Evolutionary conservation across 2,797 vertebrate genomes (phyloP), one percentile per base, ranked within the genome.

Genomic region (Gymnoscopelus microlampas): DNA sequence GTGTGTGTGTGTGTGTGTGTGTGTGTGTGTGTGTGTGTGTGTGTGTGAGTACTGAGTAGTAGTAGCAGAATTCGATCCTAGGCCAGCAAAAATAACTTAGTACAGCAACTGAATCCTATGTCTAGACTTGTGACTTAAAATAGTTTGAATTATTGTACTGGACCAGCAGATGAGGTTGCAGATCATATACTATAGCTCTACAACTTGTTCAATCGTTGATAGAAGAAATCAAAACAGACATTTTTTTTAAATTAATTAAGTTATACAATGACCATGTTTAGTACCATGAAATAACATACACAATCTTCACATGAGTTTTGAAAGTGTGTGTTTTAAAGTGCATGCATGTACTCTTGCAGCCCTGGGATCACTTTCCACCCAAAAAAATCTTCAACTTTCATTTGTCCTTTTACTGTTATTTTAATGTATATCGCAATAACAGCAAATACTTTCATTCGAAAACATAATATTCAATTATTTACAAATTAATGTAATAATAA

Each of bases 361-460:
- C n/a, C n/a, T 53, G n/a, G 73, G 74, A 78, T 87, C 84, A 60
- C 58, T 8, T 86, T 77, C 61, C 79, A 73, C 29, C 29, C 32
- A 7, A 10, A 53, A 64, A 1, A 1, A 67, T 13, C 32, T n/a
- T 0, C 2, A 56, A 3, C n/a, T 11, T 2, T 23, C 29, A 29
- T n/a, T 50, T 55, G 73, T 35, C 5, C 49, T 3, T 11, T 19
- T 4, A 6, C 26, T 9, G 2, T 11, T 47, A 32, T 53, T 57
- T 24, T 11, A 4, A 0, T 56, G 10, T 23, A 0, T 69, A 39
- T 26, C 26, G 14, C 10, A 29, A 29, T 13, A 3, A 53, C 5
- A 11, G 0, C 4, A 0, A 3, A 0, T n/a, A 60, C 23, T 48
- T 24, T n/a, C 4, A 57, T 5, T 24, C 15, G 10, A 68, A 44